Base-by-base conservation (phyloP, 1,140 invertebrate species). In the Drosophila burlai region DNA sequence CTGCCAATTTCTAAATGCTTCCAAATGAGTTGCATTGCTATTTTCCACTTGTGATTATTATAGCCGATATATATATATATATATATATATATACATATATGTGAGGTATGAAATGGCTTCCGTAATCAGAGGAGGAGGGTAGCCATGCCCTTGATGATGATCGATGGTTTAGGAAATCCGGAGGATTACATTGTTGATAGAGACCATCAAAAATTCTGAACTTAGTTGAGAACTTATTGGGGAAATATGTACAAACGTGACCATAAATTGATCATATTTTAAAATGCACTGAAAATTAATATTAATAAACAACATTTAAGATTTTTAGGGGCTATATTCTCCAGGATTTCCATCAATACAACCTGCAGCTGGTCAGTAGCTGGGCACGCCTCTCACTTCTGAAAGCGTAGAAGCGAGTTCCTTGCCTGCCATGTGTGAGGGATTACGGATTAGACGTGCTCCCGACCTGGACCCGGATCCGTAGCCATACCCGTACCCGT, bases 1-100 rank as follows among this genome's bases (percentile, higher is more conserved):
- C 62, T 83, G 80, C 73, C 65, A 77, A 83, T 87, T 87, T 60
- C 55, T n/a, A 57, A 57, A 69, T 90, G 54, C 54, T 80, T 66
- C 58, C 60, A 76, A 89, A 84, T 89, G 74, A 89, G 85, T 89
- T 68, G 81, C 66, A n/a, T 42, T 42, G 46, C 34, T 18, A 16
- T 16, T n/a, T 40, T 10, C 60, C 65, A 58, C 49, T 72, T 69
- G 68, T 9, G 26, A 68, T 68, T 68, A 68, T 46, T 71, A 71
- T 71, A 49, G 21, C 29, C 13, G 24, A 49, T 49, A 26, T 9
- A n/a, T 29, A 8, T 1, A 16, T 8, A 21, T 18, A 49, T 76
- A 60, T 54, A 66, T 9, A n/a, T 29, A 8, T 1, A 16, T 8
- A 21, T 18, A 49, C 67, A 60, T 54, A 66, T 77, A 55, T 59